phyloP scores from a whole-genome alignment of 2,888 invertebrate genomes.

The Drosophila pegasa region DNA sequence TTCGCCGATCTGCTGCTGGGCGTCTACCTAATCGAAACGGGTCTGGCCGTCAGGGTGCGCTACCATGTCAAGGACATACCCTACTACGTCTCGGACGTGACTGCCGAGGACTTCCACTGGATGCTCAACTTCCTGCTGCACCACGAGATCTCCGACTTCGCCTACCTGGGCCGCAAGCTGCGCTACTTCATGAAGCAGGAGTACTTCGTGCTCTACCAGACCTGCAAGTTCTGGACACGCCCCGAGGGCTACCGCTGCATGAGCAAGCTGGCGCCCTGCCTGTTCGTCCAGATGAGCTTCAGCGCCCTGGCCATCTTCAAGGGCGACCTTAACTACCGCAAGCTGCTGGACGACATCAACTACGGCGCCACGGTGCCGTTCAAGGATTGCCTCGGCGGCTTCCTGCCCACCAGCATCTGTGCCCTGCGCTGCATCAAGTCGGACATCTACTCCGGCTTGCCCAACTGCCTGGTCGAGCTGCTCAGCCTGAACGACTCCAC shows the following conservation, averaged over 20 bases:
- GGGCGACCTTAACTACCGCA: conserved; percentile 98
- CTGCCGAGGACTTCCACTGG: conserved; percentile 90
- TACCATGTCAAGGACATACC: conserved; percentile 95
- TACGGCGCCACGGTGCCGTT: conserved; percentile 90
- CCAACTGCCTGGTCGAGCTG: conserved; percentile 87
- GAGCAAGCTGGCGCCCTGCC: conserved; percentile 87
- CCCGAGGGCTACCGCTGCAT: conserved; percentile 92
- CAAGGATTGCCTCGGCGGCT: conserved; percentile 85
- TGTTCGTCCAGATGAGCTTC: conserved; percentile 90
- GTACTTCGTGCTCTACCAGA: conserved; percentile 84
- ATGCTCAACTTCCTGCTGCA: conserved; percentile 86
- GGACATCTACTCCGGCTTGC: conserved; percentile 93
- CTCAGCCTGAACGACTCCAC: conserved; percentile 86
- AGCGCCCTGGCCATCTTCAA: conserved; percentile 92
- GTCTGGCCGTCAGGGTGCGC: conserved; percentile 88
- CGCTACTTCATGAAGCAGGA: conserved; percentile 86
- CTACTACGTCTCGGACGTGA: conserved; percentile 98
- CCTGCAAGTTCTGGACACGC: conserved; percentile 93
- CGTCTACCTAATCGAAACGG: conserved; percentile 89
- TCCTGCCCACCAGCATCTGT: conserved; percentile 92
- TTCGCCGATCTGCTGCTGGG: conserved; percentile 95
- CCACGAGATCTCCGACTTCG: conserved; percentile 69
- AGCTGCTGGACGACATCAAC: conserved; percentile 94
- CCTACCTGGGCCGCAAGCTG: conserved; percentile 87
- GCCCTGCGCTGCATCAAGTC: conserved; percentile 95